These are phyloP conservation scores for Eupristina koningsbergeri DNA, from an alignment of 1,140 invertebrate genomes.

Conservation along the genomic window DNA sequence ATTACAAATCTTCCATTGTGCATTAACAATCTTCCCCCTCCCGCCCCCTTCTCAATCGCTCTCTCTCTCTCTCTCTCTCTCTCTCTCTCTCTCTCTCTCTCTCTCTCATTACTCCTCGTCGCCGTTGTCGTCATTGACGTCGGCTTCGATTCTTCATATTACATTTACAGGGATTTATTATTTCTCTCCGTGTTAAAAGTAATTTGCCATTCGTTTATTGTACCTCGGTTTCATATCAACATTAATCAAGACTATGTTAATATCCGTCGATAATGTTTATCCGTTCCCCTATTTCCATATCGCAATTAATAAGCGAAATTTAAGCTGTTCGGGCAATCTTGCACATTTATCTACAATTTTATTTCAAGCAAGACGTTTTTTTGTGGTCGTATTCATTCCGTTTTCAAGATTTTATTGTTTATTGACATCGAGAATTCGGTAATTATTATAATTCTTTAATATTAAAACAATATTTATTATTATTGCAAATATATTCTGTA, in stretches of 20 bases:
- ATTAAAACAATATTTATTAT: too few species aligned
- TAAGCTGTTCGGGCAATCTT: too few species aligned
- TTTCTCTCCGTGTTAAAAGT: neutral
- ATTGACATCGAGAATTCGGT: too few species aligned
- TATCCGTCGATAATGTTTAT: neutral
- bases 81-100: neutral
- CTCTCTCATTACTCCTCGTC: neutral
- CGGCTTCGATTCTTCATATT: neutral
- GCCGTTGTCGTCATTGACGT: too few species aligned
- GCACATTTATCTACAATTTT: too few species aligned
- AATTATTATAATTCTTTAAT: too few species aligned
- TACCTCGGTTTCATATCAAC: neutral
- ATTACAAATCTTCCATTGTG: slow-evolving; percentile 23
- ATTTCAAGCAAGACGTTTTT: too few species aligned
- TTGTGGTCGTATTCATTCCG: too few species aligned
- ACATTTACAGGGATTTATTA: neutral
- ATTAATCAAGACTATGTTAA: neutral
- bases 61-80: neutral
- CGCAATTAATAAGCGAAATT: neutral
- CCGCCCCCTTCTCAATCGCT: neutral
- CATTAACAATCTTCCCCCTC: neutral
- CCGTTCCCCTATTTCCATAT: neutral
- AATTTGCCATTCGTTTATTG: slow-evolving; percentile 10
- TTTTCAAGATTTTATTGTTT: too few species aligned
- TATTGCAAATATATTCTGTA: too few species aligned